phyloP scores from a whole-genome alignment of 2,113 vertebrate genomes.

The Blennius ocellaris region DNA sequence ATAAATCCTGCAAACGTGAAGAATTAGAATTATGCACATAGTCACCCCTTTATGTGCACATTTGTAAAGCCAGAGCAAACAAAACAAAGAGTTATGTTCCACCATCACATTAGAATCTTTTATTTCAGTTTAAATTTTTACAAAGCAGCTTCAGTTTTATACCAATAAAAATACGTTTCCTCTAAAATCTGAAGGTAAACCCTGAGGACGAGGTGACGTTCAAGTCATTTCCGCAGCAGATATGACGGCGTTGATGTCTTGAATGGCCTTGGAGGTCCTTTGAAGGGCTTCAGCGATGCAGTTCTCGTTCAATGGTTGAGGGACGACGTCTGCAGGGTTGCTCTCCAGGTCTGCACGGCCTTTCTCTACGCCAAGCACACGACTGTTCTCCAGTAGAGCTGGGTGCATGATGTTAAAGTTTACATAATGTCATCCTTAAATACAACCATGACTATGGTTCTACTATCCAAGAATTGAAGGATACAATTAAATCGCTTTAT shows the following conservation, averaged over 20 bases:
- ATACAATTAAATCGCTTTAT: constrained; percentile 84
- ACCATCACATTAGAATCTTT: too few relatives aligned
- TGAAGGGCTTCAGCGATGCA: constrained; percentile 71
- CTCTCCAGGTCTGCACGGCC: neutral
- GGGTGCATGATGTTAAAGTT: constrained; percentile 59
- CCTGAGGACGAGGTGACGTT: too few relatives aligned
- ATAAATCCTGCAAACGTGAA: too few relatives aligned
- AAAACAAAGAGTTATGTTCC: too few relatives aligned
- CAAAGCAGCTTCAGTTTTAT: neutral
- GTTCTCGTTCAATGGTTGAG: constrained; percentile 34
- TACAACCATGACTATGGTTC: neutral
- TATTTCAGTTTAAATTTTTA: too few relatives aligned
- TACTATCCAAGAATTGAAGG: constrained; percentile 48
- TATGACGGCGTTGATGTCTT: constrained; percentile 76
- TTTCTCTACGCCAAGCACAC: constrained; percentile 31
- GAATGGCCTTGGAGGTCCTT: constrained; percentile 75
- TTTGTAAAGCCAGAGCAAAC: too few relatives aligned
- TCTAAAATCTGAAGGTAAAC: too few relatives aligned
- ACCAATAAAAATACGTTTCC: neutral
- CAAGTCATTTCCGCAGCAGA: constrained; percentile 36
- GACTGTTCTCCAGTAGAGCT: constrained; percentile 79
- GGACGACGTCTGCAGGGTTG: constrained; percentile 4
- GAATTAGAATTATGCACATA: too few relatives aligned
- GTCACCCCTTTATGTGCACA: too few relatives aligned
- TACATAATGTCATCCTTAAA: neutral